Conservation (phyloP, 2,888 invertebrate species). For the Eudemis profundana region DNA sequence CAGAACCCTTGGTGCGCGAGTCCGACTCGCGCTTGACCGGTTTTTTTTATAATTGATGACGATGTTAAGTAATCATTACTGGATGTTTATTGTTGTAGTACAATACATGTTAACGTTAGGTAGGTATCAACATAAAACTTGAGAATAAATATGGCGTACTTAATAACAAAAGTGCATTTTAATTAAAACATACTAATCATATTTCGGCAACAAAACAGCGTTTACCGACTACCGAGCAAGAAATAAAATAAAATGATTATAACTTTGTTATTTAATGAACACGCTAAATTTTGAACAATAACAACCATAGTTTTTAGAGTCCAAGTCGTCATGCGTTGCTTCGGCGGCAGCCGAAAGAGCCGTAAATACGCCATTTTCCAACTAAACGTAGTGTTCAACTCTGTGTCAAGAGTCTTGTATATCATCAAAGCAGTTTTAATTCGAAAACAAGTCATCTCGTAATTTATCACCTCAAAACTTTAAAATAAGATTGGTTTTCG, state of each 20-base stretch:
- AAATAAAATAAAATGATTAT: conserved; percentile 38
- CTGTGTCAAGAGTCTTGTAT: conserved; percentile 45
- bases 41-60: too few relatives aligned
- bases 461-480: not conserved
- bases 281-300: conserved; percentile 36
- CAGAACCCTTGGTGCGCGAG: too few relatives aligned
- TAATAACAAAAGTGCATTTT: conserved; percentile 4
- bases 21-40: too few relatives aligned
- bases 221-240: conserved; percentile 30
- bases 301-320: conserved; percentile 40
- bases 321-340: conserved; percentile 59
- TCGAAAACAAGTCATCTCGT: not conserved
- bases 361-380: conserved; percentile 61
- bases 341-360: conserved; percentile 62
- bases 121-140: too few relatives aligned
- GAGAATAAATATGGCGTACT: too few relatives aligned
- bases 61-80: too few relatives aligned
- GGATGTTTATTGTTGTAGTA: too few relatives aligned
- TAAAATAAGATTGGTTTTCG: not conserved
- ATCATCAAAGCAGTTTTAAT: not conserved
- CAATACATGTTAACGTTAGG: too few relatives aligned
- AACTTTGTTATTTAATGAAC: conserved; percentile 31
- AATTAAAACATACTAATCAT: conserved; percentile 30
- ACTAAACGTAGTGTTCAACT: conserved; percentile 46
- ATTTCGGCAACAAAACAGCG: conserved; percentile 22